Evolutionary conservation across 2,888 invertebrate species (phyloP).

Genomic region (Coremacera marginata): DNA sequence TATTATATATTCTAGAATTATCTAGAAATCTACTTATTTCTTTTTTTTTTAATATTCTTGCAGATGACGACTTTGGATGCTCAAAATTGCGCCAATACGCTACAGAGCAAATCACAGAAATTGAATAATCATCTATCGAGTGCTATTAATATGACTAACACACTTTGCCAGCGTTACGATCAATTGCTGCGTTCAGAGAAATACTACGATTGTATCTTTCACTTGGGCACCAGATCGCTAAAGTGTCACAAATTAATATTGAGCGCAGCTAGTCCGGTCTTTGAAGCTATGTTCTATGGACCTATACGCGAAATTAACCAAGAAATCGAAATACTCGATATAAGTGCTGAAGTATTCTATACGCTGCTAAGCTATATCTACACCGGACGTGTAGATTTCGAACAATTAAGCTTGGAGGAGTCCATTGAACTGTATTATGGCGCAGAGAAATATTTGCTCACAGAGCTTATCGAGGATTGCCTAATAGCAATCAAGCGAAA

Average conservation of each 20-base stretch:
- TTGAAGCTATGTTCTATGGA: slow-evolving; percentile 90
- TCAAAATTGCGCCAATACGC: slow-evolving; percentile 16
- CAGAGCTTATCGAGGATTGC: slow-evolving; percentile 59
- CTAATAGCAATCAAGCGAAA: slow-evolving; percentile 61
- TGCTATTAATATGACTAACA: slow-evolving; percentile 40
- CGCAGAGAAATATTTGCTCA: slow-evolving; percentile 67
- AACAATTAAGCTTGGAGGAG: slow-evolving; percentile 58
- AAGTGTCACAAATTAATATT: slow-evolving; percentile 84
- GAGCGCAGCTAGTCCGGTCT: slow-evolving; percentile 88
- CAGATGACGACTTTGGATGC: slow-evolving; percentile 45
- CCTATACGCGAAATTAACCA: slow-evolving; percentile 70
- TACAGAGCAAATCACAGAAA: slow-evolving; percentile 47
- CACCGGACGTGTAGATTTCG: slow-evolving; percentile 60
- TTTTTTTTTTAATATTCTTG: not conserved
- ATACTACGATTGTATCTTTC: slow-evolving; percentile 65
- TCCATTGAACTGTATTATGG: slow-evolving; percentile 67
- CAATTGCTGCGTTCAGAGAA: slow-evolving; percentile 62
- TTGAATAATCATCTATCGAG: slow-evolving; percentile 47
- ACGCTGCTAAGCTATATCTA: slow-evolving; percentile 67
- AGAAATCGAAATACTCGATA: slow-evolving; percentile 70
- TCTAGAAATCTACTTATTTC: not conserved
- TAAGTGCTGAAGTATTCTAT: slow-evolving; percentile 67
- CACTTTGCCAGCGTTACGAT: slow-evolving; percentile 61
- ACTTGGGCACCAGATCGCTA: slow-evolving; percentile 69
- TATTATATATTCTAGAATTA: not conserved